phyloP scores from a whole-genome alignment of 2,888 invertebrate species.

The Leucania comma region DNA sequence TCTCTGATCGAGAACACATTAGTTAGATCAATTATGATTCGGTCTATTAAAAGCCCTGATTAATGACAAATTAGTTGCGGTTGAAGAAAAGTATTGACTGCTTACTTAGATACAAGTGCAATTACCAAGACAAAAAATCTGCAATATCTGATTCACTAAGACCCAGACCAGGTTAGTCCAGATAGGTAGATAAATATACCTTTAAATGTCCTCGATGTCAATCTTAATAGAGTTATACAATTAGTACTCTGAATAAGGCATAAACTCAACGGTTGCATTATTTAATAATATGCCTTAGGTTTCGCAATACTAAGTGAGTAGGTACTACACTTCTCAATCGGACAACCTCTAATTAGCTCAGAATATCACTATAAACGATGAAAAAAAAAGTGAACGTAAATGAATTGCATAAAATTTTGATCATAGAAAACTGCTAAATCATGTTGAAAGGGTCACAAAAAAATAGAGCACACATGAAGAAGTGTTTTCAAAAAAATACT shows the following conservation, averaged over 20 bases:
- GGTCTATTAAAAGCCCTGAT: too few species aligned
- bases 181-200: slow-evolving; percentile 1
- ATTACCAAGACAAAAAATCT: slow-evolving; percentile 1
- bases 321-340: slow-evolving; percentile 10
- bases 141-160: neutral
- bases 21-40: too few species aligned
- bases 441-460: slow-evolving; percentile 24
- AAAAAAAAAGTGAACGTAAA: slow-evolving; percentile 18
- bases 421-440: slow-evolving; percentile 20
- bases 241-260: slow-evolving; percentile 35
- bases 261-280: slow-evolving; percentile 22
- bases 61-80: neutral
- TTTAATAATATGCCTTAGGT: slow-evolving; percentile 35
- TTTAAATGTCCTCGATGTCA: slow-evolving; percentile 51
- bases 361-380: neutral
- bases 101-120: neutral
- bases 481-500: slow-evolving; percentile 1
- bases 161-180: slow-evolving; percentile 3
- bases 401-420: slow-evolving; percentile 16
- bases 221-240: slow-evolving; percentile 39
- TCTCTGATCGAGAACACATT: too few species aligned
- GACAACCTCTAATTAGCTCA: slow-evolving; percentile 33
- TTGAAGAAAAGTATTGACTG: neutral
- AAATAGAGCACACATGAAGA: neutral
- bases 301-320: slow-evolving; percentile 27